phyloP scores from a whole-genome alignment of 2,888 invertebrate genomes.

The Amiota minor region DNA sequence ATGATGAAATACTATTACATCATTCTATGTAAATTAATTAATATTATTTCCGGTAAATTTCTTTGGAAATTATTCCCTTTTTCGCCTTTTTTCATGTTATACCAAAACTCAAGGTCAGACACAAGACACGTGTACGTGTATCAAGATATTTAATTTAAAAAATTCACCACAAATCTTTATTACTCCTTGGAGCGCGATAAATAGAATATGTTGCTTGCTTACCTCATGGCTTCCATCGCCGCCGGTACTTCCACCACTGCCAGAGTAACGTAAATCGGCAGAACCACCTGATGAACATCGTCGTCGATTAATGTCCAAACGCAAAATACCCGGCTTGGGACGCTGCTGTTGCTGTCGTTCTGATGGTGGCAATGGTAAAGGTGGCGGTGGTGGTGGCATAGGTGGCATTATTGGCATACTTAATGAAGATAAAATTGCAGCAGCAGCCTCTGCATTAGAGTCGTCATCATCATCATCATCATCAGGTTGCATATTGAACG shows the following conservation, averaged over 20 bases:
- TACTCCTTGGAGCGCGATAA: constrained; percentile 62
- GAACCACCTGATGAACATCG: constrained; percentile 75
- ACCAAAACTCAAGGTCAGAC: background rate
- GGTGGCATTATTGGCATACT: constrained; percentile 44
- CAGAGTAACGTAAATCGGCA: constrained; percentile 72
- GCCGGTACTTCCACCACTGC: constrained; percentile 39
- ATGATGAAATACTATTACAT: too few species aligned
- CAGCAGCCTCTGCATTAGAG: background rate
- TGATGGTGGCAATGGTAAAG: constrained; percentile 41
- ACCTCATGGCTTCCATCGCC: constrained; percentile 57
- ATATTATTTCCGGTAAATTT: too few species aligned
- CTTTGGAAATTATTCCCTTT: too few species aligned
- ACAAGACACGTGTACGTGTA: background rate
- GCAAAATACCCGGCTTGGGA: constrained; percentile 73
- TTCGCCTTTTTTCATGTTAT: too few species aligned
- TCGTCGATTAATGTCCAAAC: constrained; percentile 74
- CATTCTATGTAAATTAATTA: too few species aligned
- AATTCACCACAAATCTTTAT: constrained; percentile 50
- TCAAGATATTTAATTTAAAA: background rate
- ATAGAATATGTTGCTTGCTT: constrained; percentile 55
- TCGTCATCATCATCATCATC: background rate
- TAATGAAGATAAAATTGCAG: background rate
- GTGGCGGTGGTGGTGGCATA: background rate
- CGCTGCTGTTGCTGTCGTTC: constrained; percentile 49
- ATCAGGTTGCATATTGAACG: background rate